Percentiles rank a stretch among this genome's conserved stretches.
These are phyloP conservation scores for Xyrauchen texanus DNA, from an alignment of 2,113 vertebrate species.

Conservation along the genomic window DNA sequence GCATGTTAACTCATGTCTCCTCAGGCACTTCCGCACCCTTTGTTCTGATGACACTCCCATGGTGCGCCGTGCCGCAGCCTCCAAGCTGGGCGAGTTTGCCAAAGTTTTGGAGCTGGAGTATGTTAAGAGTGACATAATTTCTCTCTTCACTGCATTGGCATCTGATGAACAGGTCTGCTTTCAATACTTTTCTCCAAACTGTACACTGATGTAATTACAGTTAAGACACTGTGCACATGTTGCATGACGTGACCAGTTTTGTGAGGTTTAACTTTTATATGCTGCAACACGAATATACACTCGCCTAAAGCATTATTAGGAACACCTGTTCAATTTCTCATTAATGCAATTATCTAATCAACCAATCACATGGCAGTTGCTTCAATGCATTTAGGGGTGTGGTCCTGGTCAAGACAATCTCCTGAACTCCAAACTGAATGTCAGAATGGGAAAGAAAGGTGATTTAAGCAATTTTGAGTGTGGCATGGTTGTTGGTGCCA, in stretches of 20 bases:
- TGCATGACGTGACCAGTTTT: neutral
- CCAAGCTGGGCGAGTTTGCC: slow-evolving; percentile 89
- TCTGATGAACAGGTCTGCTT: slow-evolving; percentile 87
- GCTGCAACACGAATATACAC: neutral
- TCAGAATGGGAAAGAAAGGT: too few species aligned
- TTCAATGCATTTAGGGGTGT: too few species aligned
- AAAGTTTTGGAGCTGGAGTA: slow-evolving; percentile 89
- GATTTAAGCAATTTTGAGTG: too few species aligned
- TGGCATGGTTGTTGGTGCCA: too few species aligned
- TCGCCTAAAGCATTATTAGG: too few species aligned
- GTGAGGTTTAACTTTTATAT: neutral
- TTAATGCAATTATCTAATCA: too few species aligned
- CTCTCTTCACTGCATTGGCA: slow-evolving; percentile 86
- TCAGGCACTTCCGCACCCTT: slow-evolving; percentile 85
- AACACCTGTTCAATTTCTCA: too few species aligned
- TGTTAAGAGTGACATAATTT: slow-evolving; percentile 90
- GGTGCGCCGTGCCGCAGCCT: slow-evolving; percentile 89
- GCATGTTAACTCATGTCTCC: slow-evolving; percentile 9
- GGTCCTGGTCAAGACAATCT: too few species aligned
- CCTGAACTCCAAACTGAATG: too few species aligned
- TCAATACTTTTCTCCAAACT: neutral
- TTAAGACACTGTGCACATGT: neutral
- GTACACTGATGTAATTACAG: neutral
- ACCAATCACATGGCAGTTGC: too few species aligned
- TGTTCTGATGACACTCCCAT: slow-evolving; percentile 91